Conservation (phyloP, 2,888 invertebrate genomes). For the Sisyra terminalis region DNA sequence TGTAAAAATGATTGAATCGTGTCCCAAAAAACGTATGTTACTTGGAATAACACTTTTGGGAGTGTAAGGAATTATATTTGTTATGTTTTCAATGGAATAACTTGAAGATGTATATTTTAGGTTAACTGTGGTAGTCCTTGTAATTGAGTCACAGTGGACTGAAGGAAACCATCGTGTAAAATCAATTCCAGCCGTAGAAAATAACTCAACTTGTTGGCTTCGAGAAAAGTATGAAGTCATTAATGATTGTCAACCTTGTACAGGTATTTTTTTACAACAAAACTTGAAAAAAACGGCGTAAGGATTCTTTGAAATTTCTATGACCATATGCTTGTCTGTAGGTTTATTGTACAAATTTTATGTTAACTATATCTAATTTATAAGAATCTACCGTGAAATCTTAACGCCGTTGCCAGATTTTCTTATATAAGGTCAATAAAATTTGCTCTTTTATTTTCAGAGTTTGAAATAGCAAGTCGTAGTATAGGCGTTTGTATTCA, state of each 20-base stretch:
- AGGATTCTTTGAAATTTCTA: no score
- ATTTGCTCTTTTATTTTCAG: slow-evolving; percentile 24
- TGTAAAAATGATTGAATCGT: slow-evolving; percentile 60
- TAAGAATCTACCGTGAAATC: no score
- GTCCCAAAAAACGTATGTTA: slow-evolving; percentile 70
- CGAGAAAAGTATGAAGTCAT: slow-evolving; percentile 54
- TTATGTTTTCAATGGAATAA: slow-evolving; percentile 5
- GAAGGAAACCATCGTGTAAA: slow-evolving; percentile 32
- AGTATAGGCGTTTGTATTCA: slow-evolving; percentile 69
- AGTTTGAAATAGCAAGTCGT: slow-evolving; percentile 68
- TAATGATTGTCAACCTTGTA: slow-evolving; percentile 72
- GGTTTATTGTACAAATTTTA: no score
- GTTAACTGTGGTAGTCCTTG: slow-evolving; percentile 62
- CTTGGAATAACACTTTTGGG: slow-evolving; percentile 59
- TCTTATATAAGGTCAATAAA: not conserved
- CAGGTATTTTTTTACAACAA: slow-evolving; percentile 40
- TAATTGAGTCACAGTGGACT: slow-evolving; percentile 64
- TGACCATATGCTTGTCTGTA: no score
- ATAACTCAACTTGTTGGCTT: slow-evolving; percentile 63
- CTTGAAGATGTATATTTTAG: slow-evolving; percentile 30
- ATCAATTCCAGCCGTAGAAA: slow-evolving; percentile 49
- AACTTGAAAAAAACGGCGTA: no score
- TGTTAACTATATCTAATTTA: no score
- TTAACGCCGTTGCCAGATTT: no score
- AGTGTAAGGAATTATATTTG: slow-evolving; percentile 36